A percentile compares a stretch with the other conserved stretches of the same genome.
phyloP scores from a whole-genome alignment of 2,797 vertebrate species.

The Chelonia mydas region DNA sequence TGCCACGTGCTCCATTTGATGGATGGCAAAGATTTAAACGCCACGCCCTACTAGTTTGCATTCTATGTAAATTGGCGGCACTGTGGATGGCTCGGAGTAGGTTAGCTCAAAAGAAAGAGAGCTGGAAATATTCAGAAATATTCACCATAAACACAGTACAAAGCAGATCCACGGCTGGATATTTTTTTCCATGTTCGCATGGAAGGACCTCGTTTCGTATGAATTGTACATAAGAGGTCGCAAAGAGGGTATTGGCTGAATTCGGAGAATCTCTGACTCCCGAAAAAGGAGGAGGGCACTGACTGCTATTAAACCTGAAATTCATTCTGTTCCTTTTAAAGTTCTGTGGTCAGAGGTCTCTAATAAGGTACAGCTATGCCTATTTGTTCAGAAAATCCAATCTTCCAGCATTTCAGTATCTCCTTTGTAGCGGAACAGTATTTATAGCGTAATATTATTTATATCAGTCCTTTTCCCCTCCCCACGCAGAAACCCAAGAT shows the following conservation, averaged over 20 bases:
- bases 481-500: neutral
- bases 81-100: neutral
- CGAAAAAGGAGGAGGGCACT: neutral
- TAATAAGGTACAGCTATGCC: neutral
- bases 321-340: neutral
- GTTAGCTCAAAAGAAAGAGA: neutral
- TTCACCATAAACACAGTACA: neutral
- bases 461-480: neutral
- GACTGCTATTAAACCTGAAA: neutral
- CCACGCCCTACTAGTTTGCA: neutral
- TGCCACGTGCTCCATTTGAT: fast-evolving
- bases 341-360: neutral
- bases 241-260: neutral
- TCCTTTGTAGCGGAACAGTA: neutral
- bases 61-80: neutral
- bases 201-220: fast-evolving
- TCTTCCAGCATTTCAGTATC: neutral
- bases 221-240: fast-evolving
- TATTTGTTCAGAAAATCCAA: neutral
- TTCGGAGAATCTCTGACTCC: neutral
- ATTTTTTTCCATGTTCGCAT: fast-evolving
- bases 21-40: neutral
- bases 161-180: neutral
- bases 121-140: neutral
- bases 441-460: neutral